A percentile compares a stretch with the other conserved stretches of the same genome.
Evolutionary conservation across 2,888 invertebrate species (phyloP).

Genomic region (Xestia rhomboidea): DNA sequence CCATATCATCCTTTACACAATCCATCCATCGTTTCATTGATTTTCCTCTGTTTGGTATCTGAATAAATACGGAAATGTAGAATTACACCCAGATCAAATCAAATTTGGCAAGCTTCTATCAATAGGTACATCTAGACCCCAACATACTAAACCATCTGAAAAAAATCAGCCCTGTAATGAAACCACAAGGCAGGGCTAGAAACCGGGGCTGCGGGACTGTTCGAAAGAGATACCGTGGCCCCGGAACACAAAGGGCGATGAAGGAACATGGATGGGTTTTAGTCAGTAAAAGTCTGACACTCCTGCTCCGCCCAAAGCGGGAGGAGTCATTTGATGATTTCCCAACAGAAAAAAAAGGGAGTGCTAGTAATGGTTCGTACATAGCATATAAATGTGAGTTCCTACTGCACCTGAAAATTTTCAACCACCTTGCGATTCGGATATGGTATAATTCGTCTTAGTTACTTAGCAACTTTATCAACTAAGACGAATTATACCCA

Average conservation of each 20-base stretch:
- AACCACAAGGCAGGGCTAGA: too few species aligned
- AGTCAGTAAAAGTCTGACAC: too few species aligned
- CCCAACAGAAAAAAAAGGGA: too few species aligned
- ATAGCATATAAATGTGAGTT: not conserved
- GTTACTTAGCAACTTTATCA: too few species aligned
- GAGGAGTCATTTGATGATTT: too few species aligned
- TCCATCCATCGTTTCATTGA: too few species aligned
- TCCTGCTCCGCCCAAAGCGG: too few species aligned
- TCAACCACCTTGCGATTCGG: not conserved
- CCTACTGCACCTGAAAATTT: not conserved
- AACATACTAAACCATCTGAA: not conserved
- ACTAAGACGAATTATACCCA: conserved; percentile 18
- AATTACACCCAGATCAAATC: not conserved
- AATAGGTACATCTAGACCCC: not conserved
- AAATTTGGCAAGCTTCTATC: not conserved
- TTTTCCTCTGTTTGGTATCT: not conserved
- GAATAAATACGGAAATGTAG: not conserved
- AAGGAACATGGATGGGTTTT: too few species aligned
- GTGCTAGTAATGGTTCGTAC: not conserved
- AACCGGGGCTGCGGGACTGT: too few species aligned
- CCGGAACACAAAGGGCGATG: too few species aligned
- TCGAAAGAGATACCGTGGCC: too few species aligned
- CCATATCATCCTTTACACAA: too few species aligned
- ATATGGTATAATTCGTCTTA: not conserved
- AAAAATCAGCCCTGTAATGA: not conserved